Base-by-base conservation (phyloP, 2,888 invertebrate genomes). In the Polydrusus pterygomalis region DNA sequence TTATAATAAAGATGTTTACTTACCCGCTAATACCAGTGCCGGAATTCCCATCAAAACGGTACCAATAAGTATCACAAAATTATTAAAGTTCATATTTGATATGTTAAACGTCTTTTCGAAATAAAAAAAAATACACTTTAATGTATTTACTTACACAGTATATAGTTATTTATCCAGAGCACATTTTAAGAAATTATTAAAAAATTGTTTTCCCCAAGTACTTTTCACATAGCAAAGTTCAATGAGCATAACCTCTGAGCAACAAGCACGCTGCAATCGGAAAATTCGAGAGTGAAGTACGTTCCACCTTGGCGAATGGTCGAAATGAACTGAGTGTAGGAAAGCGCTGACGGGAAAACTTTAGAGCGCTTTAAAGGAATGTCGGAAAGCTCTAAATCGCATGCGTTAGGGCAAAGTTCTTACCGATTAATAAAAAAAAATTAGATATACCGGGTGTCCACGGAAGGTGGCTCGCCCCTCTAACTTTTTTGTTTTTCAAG, bases 361-460 rank as follows among this genome's bases (percentile, higher is more conserved):
- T 70, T 65, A 15, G 38, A 64, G 58, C 38, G 38, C 54, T 64
- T 58, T 30, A 60, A 56, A 64, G 20, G 64, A 20, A 58, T 56
- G 34, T 64, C 54, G 17, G 10, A 45, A 51, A 68, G 65, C 17
- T 64, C 47, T 67, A 49, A 60, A 43, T 71, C 75, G 71, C 75
- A 75, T 75, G 75, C 75, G 75, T 75, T 67, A 38, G 67, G 34
- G 74, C 54, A 60, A 60, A 11, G 10, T 60, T 38, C 2, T 25
- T 25, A 25, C 25, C 1, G 25, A 3, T 25, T 25, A 3, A 25
- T 25, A 25, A 25, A 25, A 25, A 25, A 25, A 25, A 25, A 1
- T 25, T 25, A 25, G 5, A 25, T n/a, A n/a, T n/a, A n/a, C n/a
- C n/a, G n/a, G n/a, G n/a, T n/a, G n/a, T n/a, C n/a, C n/a, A n/a